These are phyloP conservation scores for Channa argus DNA, from an alignment of 2,113 vertebrate species.

Conservation along the genomic window DNA sequence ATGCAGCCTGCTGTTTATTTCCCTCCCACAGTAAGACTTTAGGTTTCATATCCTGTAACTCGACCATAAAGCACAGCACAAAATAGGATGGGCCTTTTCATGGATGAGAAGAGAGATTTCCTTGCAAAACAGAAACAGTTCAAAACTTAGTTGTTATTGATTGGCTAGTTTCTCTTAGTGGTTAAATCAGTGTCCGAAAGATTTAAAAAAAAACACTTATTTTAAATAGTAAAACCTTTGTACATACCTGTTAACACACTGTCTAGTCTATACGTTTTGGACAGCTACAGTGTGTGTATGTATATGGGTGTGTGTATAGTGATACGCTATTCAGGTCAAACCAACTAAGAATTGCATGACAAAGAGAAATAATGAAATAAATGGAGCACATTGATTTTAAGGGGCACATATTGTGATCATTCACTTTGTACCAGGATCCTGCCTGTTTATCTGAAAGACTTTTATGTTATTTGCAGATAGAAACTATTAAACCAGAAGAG, in stretches of 20 bases:
- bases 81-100: background rate
- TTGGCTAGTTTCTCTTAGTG: background rate
- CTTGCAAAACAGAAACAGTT: background rate
- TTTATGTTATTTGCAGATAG: constrained; percentile 13
- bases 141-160: too few species aligned
- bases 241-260: background rate
- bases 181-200: background rate
- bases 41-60: background rate
- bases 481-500: constrained; percentile 6
- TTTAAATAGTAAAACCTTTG: background rate
- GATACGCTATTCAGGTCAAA: too few species aligned
- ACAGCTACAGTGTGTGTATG: background rate
- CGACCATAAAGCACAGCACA: background rate
- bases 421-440: background rate
- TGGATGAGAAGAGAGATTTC: background rate
- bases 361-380: background rate
- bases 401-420: background rate
- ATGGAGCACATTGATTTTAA: background rate
- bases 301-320: too few species aligned
- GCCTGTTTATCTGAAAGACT: background rate
- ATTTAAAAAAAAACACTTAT: background rate
- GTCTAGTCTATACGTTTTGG: background rate
- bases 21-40: constrained; percentile 10
- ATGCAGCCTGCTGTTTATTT: constrained; percentile 19
- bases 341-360: too few species aligned